Base-by-base conservation (phyloP, 30 jellyfish, hydroid and myxozoan species). In the Euphysa ruthae region DNA sequence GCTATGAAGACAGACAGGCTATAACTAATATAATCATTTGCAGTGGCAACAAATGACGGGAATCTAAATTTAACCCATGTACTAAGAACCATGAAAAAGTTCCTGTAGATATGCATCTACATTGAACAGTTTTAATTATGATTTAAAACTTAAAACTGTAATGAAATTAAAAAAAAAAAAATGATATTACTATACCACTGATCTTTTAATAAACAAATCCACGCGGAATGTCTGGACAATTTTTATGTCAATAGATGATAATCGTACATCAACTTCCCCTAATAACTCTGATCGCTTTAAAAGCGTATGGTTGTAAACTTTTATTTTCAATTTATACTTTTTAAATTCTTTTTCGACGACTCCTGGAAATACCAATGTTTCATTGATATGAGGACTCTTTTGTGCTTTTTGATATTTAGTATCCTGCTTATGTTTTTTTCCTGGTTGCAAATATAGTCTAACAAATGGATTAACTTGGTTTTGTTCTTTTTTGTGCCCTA, bases 221-320 rank as follows among this genome's bases (percentile, higher is more conserved):
- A 78, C 73, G 25, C 56, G 43, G 69, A 85, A 85, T 1, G 77
- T 58, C 54, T 85, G 92, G 38, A 49, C 78, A 20, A 35, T 71
- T 21, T 34, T 49, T 2, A 35, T 55, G 29, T 64, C 58, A 30
- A 85, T 18, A 14, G 96, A 70, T 1, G 80, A 58, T 33, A 85
- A 51, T 0, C 92, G 82, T 4, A 85, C 35, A 23, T 85, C 96
- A 3, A 87, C 65, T 57, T 85, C 96, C 15, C 96, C 96, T 26
- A 85, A 77, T 42, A 85, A 49, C 12, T 78, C 92, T 44, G 66
- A 51, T 60, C 42, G 70, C 16, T 68, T 70, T 1, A 85, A 50
- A n/a, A 61, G 43, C 19, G 71, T 91, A 34, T 84, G 57, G 58
- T 74, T 78, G 63, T 85, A 85, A 0, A 78, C 93, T 33, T 85